These are phyloP conservation scores for Prosopocoilus inquinatus DNA, from an alignment of 2,888 invertebrate species.

Conservation along the genomic window DNA sequence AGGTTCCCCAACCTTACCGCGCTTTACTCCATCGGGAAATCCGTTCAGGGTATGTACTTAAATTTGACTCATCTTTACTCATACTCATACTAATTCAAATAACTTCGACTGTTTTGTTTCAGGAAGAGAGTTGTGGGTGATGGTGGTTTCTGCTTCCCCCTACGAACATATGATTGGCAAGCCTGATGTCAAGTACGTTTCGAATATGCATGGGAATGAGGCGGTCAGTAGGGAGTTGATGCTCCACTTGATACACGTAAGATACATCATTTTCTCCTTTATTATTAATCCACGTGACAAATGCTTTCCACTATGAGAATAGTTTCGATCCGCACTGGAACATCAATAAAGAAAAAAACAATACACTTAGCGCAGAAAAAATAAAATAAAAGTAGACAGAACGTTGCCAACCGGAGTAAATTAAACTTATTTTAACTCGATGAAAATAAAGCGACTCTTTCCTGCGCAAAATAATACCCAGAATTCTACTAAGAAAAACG, in stretches of 20 bases:
- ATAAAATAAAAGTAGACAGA: too few species aligned
- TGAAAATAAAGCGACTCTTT: too few species aligned
- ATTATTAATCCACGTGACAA: neutral
- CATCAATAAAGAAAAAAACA: too few species aligned
- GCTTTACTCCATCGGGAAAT: slow-evolving; percentile 90
- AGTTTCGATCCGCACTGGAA: neutral
- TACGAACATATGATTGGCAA: slow-evolving; percentile 92
- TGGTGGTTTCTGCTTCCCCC: slow-evolving; percentile 87
- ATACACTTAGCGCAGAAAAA: too few species aligned
- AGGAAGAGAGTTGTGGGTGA: slow-evolving; percentile 92
- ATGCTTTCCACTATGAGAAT: neutral
- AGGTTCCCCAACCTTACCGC: slow-evolving; percentile 84
- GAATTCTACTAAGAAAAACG: too few species aligned
- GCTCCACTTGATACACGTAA: slow-evolving; percentile 83
- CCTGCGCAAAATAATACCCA: too few species aligned
- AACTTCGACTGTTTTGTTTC: slow-evolving; percentile 22
- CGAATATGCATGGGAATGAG: slow-evolving; percentile 95
- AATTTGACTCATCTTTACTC: neutral
- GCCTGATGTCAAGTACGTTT: slow-evolving; percentile 97
- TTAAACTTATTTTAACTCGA: too few species aligned
- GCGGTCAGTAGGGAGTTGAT: slow-evolving; percentile 93
- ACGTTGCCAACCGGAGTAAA: too few species aligned
- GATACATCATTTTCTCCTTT: too few species aligned
- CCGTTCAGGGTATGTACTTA: slow-evolving; percentile 72
- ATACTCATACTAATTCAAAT: neutral